Conservation (phyloP, 2,113 vertebrate genomes). For the Caloenas nicobarica region DNA sequence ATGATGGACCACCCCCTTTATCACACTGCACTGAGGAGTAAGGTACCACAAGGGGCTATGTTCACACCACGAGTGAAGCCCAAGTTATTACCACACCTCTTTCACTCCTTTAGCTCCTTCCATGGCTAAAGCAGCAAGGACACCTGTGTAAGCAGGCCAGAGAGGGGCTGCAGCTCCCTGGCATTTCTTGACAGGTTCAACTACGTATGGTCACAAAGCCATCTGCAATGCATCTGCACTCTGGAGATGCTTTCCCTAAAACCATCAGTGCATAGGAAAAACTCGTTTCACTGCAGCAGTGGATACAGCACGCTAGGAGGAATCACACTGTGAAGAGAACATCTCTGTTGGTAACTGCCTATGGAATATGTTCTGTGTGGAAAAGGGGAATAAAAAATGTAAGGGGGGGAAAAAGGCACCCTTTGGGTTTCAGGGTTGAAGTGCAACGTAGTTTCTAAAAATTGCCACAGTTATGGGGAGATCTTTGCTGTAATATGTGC, state of each 20-base stretch:
- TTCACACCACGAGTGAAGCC: background rate
- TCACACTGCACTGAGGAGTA: fast-evolving
- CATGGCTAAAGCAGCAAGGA: background rate
- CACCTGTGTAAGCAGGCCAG: background rate
- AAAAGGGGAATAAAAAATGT: background rate
- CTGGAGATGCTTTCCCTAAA: background rate
- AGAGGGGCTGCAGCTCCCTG: background rate
- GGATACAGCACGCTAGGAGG: background rate
- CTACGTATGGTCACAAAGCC: background rate
- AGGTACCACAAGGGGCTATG: background rate
- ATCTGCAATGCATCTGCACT: background rate
- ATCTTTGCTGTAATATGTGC: background rate
- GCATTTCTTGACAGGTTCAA: background rate
- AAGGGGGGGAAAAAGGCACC: fast-evolving
- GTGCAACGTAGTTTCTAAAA: background rate
- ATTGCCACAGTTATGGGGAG: background rate
- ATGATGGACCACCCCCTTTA: background rate
- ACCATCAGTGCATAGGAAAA: background rate
- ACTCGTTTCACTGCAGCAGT: background rate
- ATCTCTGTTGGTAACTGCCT: fast-evolving
- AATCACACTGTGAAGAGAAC: background rate
- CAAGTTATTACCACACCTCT: background rate
- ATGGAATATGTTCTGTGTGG: fast-evolving
- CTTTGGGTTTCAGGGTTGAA: background rate
- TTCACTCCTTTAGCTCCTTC: background rate